These are phyloP conservation scores for Peromyscus leucopus DNA, from an alignment of 2,113 vertebrate species.

Conservation along the genomic window DNA sequence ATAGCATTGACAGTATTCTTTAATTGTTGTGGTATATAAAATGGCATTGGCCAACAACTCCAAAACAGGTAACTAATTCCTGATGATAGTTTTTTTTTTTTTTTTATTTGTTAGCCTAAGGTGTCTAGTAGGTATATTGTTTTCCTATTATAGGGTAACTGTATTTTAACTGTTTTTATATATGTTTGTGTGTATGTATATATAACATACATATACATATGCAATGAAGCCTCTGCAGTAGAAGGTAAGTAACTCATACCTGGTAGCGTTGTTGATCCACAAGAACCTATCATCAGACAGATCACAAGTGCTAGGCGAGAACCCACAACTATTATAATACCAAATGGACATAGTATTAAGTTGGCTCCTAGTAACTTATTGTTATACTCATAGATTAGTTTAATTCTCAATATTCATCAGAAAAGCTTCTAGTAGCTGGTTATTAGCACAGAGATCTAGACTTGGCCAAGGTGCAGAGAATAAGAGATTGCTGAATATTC, in stretches of 20 bases:
- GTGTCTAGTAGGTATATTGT: neutral
- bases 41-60: neutral
- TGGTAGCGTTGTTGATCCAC: neutral
- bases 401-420: neutral
- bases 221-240: neutral
- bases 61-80: neutral
- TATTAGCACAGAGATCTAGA: neutral
- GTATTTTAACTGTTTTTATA: neutral
- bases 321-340: neutral
- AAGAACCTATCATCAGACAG: neutral
- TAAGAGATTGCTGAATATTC: neutral
- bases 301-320: neutral
- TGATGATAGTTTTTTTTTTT: neutral
- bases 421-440: neutral
- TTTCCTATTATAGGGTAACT: neutral
- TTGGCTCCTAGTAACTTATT: neutral
- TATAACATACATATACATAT: too few relatives aligned
- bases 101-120: neutral
- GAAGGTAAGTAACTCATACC: neutral
- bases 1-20: neutral
- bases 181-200: neutral
- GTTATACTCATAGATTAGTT: neutral
- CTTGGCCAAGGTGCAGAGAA: neutral
- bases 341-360: neutral
- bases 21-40: too few relatives aligned